Base-by-base conservation (phyloP, 2,888 invertebrate species). In the Mimumesa dahlbomi region DNA sequence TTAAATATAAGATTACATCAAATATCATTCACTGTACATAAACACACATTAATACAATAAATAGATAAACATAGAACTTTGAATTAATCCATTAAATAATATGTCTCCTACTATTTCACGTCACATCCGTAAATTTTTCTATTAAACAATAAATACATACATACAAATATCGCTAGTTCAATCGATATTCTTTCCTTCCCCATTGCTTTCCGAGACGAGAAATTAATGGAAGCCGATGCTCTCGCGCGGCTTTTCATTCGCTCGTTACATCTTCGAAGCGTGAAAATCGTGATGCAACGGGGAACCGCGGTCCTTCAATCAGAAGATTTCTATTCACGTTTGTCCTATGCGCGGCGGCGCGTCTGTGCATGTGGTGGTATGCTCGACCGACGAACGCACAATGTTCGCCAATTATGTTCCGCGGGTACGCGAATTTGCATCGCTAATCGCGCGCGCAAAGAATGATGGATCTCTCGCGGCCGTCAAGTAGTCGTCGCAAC, bases 351-450 rank as follows among this genome's bases (percentile, higher is more conserved):
- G 42, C 50, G 45, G 49, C 59, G 68, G 54, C 40, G 57, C 48
- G 65, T 62, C n/a, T n/a, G n/a, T n/a, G 73, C 69, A 73, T 73
- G 43, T 57, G 58, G 65, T 68, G 79, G 82, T 82, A 83, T 82
- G 65, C 75, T 48, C 53, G 70, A 67, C 80, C 82, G 81, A 83
- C 81, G 83, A 83, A 83, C 75, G 70, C 73, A 83, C 83, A 83
- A 83, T 83, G 75, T 82, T 71, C 72, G 69, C 77, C 79, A 82
- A 82, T 83, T 83, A 82, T 82, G 77, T 76, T 73, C 58, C 73
- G 70, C 61, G 63, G 73, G 58, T 74, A 74, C 73, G 77, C 76
- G 76, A 76, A 83, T 83, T 82, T 82, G 79, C 82, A 82, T 81
- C 72, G 77, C 80, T 81, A 81, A 82, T 82, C 79, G 68, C 68